Conservation (phyloP, 2,888 invertebrate genomes). For the Lamellibrachia columna region DNA sequence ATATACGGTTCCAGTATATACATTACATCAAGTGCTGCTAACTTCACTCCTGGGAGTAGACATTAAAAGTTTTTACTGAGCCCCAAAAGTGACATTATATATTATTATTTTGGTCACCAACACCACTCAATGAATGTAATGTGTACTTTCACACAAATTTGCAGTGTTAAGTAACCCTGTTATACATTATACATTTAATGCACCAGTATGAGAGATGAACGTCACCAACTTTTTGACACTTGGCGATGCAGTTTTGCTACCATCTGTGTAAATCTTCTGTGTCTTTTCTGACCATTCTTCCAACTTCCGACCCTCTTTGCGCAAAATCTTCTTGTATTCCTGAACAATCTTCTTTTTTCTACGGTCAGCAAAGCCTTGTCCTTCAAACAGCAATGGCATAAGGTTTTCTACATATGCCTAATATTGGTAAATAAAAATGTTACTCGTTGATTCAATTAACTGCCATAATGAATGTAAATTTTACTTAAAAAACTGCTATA, state of each 20-base stretch:
- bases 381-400: background rate
- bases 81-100: background rate
- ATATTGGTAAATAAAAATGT: background rate
- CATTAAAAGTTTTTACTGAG: background rate
- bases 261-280: background rate
- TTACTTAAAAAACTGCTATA: no score
- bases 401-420: background rate
- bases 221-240: background rate
- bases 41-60: background rate
- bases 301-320: constrained; percentile 12
- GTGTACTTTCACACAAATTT: no score
- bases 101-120: no score
- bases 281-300: constrained; percentile 6
- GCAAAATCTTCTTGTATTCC: background rate
- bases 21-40: background rate
- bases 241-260: background rate
- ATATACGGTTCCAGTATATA: background rate
- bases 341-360: constrained; percentile 9
- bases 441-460: background rate
- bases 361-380: background rate
- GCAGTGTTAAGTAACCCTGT: no score
- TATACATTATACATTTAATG: background rate
- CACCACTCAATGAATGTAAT: no score
- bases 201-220: background rate
- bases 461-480: no score